These are phyloP conservation scores for Sepiola atlantica DNA, from an alignment of 2,888 invertebrate genomes.

Conservation along the genomic window DNA sequence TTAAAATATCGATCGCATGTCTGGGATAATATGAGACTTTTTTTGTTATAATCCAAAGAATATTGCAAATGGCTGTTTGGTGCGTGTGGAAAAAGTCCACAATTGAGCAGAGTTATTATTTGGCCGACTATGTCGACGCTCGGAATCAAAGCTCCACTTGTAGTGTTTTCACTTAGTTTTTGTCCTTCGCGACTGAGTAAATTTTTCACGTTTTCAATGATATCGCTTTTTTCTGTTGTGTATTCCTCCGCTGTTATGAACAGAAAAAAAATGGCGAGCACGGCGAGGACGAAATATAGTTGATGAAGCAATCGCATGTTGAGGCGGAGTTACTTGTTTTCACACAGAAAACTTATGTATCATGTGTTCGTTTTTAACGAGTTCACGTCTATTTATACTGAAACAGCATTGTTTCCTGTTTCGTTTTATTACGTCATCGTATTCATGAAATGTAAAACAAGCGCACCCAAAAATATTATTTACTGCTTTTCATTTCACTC, in stretches of 20 bases:
- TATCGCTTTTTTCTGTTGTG: too few relatives aligned
- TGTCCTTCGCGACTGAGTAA: not conserved
- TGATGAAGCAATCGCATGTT: not conserved
- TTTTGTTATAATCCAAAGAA: not conserved
- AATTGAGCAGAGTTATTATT: conserved; percentile 16
- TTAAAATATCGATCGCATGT: not conserved
- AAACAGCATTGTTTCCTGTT: too few relatives aligned
- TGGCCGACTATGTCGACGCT: not conserved
- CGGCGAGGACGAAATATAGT: not conserved
- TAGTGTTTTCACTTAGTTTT: not conserved
- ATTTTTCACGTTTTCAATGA: not conserved
- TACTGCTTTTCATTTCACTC: too few relatives aligned
- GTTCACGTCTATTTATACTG: too few relatives aligned
- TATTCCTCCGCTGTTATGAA: not conserved
- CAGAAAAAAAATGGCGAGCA: not conserved
- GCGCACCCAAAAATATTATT: too few relatives aligned
- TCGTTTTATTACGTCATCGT: too few relatives aligned
- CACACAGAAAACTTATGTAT: not conserved
- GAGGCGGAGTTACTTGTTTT: not conserved
- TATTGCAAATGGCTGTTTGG: conserved; percentile 24
- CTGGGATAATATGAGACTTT: not conserved
- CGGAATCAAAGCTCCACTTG: not conserved
- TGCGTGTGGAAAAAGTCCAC: not conserved
- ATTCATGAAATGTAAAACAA: too few relatives aligned
- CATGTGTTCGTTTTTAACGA: too few relatives aligned